These are phyloP conservation scores for Anaspis maculata DNA, from an alignment of 2,888 invertebrate species.

Conservation along the genomic window DNA sequence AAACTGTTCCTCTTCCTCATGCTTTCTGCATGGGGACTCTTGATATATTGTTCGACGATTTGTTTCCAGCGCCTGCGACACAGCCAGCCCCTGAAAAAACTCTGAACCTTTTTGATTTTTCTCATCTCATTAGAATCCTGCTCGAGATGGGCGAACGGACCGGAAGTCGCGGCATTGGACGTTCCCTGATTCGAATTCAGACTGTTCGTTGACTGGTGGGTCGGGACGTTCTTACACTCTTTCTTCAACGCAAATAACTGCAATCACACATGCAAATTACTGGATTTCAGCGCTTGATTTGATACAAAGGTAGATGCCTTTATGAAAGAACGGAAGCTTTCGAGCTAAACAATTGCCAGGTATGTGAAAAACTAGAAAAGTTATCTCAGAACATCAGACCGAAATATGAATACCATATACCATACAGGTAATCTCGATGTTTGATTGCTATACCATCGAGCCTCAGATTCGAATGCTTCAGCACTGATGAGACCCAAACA, in stretches of 20 bases:
- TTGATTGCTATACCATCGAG: no score
- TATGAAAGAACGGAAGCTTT: no score
- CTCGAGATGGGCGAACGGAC: slow-evolving; percentile 28
- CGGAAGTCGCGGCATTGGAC: slow-evolving; percentile 25
- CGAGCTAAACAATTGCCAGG: no score
- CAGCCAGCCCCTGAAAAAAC: slow-evolving; percentile 89
- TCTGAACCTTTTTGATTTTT: slow-evolving; percentile 84
- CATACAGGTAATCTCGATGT: no score
- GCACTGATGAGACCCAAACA: no score
- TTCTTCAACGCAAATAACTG: slow-evolving; percentile 76
- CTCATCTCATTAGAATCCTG: slow-evolving; percentile 66
- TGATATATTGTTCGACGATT: slow-evolving; percentile 90
- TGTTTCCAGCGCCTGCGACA: slow-evolving; percentile 90
- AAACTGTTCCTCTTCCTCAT: slow-evolving; percentile 87
- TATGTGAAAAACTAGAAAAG: no score
- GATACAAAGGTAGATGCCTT: no score
- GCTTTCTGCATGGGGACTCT: slow-evolving; percentile 88
- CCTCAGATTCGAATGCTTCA: no score
- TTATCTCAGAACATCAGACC: no score
- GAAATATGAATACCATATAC: no score
- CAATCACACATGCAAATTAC: not conserved
- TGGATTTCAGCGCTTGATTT: not conserved
- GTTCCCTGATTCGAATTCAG: slow-evolving; percentile 26
- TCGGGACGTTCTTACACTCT: slow-evolving; percentile 57
- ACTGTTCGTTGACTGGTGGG: slow-evolving; percentile 30